phyloP scores from a whole-genome alignment of 2,888 invertebrate species.

The Eledone cirrhosa region DNA sequence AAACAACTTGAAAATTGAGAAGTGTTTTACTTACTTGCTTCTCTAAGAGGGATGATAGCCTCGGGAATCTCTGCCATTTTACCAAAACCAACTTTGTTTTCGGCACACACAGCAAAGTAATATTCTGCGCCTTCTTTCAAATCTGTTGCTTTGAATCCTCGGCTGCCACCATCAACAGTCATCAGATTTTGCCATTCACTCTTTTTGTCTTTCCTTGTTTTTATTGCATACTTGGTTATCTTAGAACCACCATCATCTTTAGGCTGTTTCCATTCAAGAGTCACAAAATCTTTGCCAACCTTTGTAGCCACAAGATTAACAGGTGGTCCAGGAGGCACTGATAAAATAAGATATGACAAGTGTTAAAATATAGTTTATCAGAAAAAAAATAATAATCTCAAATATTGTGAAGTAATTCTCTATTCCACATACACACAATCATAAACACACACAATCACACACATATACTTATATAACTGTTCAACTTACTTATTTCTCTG shows the following conservation, averaged over 20 bases:
- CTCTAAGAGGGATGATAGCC: slow-evolving; percentile 39
- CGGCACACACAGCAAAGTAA: slow-evolving; percentile 58
- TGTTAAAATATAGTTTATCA: too few species aligned
- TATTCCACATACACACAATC: too few species aligned
- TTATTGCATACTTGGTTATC: slow-evolving; percentile 54
- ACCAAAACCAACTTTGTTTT: slow-evolving; percentile 49
- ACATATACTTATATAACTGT: too few species aligned
- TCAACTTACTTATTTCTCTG: slow-evolving; percentile 39
- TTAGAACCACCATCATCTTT: slow-evolving; percentile 60
- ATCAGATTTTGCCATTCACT: slow-evolving; percentile 43
- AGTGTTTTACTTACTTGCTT: slow-evolving; percentile 38
- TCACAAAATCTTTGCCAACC: slow-evolving; percentile 54
- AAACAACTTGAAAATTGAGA: background rate
- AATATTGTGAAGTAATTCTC: too few species aligned
- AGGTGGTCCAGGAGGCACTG: slow-evolving; percentile 64
- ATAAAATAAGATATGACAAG: slow-evolving; percentile 23
- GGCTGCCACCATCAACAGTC: slow-evolving; percentile 38
- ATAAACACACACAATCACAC: too few species aligned
- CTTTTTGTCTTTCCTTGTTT: slow-evolving; percentile 54
- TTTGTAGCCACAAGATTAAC: slow-evolving; percentile 50
- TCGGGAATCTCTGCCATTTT: slow-evolving; percentile 38
- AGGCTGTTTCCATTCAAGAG: slow-evolving; percentile 59
- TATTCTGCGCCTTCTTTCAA: slow-evolving; percentile 49
- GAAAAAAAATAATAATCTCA: too few species aligned
- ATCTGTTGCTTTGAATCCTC: slow-evolving; percentile 40